Evolutionary conservation across 37 sponge, comb jelly and placozoan species (phyloP).

Genomic region (Beroe forskalii): DNA sequence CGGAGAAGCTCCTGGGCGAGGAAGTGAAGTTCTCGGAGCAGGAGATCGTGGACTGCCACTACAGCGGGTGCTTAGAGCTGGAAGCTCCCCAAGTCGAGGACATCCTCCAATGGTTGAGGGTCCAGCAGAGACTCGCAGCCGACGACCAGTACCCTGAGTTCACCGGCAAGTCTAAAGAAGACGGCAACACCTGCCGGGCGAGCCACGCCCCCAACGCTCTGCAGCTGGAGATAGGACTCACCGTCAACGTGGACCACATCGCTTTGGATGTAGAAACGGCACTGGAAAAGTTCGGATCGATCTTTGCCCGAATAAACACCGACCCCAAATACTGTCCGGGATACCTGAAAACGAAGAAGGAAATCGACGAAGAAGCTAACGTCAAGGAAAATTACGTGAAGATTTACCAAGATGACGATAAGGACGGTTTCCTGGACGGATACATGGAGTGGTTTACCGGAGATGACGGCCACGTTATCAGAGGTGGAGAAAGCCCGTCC

Average conservation of each 20-base stretch:
- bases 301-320: background rate
- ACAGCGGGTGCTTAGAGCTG: background rate
- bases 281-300: background rate
- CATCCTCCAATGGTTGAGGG: background rate
- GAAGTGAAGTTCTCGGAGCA: conserved; percentile 32
- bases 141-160: conserved; percentile 27
- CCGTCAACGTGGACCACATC: background rate
- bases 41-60: conserved; percentile 33
- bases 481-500: background rate
- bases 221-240: background rate
- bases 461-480: conserved; percentile 30
- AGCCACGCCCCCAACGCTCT: conserved; percentile 34
- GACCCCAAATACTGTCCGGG: background rate
- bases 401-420: background rate
- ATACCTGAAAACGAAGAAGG: background rate
- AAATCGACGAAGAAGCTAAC: background rate
- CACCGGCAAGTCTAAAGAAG: background rate
- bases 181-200: background rate
- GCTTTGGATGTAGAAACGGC: background rate
- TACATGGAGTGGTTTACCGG: conserved; percentile 17
- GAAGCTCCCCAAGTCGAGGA: background rate
- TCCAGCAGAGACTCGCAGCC: conserved; percentile 29
- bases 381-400: background rate
- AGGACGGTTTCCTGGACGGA: conserved; percentile 16
- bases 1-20: background rate